Evolutionary conservation across 2,888 invertebrate genomes (phyloP).

Genomic region (Lasioglossum malachurum): DNA sequence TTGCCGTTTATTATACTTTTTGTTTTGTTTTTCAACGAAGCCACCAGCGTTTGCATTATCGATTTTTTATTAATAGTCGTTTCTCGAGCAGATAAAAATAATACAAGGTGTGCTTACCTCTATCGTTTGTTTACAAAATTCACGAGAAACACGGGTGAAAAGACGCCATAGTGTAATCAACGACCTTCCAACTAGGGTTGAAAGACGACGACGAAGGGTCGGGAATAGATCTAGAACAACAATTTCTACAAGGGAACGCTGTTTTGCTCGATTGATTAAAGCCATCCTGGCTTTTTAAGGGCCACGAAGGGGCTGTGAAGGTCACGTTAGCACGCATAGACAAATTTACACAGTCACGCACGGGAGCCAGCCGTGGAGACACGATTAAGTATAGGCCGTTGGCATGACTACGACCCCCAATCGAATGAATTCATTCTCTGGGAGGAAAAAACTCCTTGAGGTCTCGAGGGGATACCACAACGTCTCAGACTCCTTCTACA

Average conservation of each 20-base stretch:
- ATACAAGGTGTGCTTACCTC: neutral
- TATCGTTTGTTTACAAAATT: neutral
- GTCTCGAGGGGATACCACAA: neutral
- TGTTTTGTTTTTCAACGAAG: neutral
- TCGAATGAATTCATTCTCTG: conserved; percentile 54
- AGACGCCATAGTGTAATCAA: neutral
- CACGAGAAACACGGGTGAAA: neutral
- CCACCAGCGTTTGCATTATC: neutral
- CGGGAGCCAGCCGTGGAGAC: conserved; percentile 37
- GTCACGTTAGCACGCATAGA: conserved; percentile 43
- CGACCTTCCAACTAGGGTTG: neutral
- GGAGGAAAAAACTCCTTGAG: conserved; percentile 30
- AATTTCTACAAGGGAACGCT: neutral
- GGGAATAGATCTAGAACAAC: neutral
- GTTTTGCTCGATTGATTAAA: conserved; percentile 8
- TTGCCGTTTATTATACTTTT: neutral
- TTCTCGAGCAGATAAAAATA: neutral
- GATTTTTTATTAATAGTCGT: conserved; percentile 8
- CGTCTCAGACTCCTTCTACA: conserved; percentile 20
- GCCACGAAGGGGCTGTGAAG: conserved; percentile 32
- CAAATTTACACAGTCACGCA: conserved; percentile 52
- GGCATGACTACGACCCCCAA: conserved; percentile 75
- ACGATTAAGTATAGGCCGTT: conserved; percentile 73
- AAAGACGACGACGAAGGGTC: neutral
- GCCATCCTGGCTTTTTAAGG: conserved; percentile 15